phyloP scores from a whole-genome alignment of 2,888 invertebrate genomes.

The Drosophila setosimentum region DNA sequence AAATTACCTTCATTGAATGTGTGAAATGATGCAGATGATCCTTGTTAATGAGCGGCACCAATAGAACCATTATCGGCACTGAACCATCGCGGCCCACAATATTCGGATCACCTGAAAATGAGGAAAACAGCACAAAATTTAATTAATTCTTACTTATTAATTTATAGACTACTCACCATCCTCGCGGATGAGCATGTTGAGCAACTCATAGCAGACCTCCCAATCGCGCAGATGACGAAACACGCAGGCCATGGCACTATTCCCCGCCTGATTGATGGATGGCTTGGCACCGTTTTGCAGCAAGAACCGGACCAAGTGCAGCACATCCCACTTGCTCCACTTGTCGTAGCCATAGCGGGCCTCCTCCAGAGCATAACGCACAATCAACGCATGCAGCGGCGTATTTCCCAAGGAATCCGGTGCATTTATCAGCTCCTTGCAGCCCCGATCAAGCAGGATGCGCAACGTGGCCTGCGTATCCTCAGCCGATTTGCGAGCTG shows the following conservation, averaged over 20 bases:
- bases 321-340: slow-evolving; percentile 91
- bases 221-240: slow-evolving; percentile 90
- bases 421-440: slow-evolving; percentile 90
- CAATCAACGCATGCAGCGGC: slow-evolving; percentile 89
- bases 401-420: slow-evolving; percentile 91
- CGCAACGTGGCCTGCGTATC: slow-evolving; percentile 90
- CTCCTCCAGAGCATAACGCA: slow-evolving; percentile 89
- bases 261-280: slow-evolving; percentile 89
- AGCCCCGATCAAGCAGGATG: slow-evolving; percentile 90
- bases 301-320: slow-evolving; percentile 88
- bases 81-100: slow-evolving; percentile 90
- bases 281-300: slow-evolving; percentile 89
- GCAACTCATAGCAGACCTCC: slow-evolving; percentile 87
- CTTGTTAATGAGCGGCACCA: slow-evolving; percentile 91
- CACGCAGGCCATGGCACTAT: slow-evolving; percentile 90
- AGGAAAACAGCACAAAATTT: not conserved
- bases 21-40: slow-evolving; percentile 90
- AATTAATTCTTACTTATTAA: not conserved
- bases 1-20: slow-evolving; percentile 89
- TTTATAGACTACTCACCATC: slow-evolving; percentile 73
- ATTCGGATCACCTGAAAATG: slow-evolving; percentile 87
- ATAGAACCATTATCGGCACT: slow-evolving; percentile 90
- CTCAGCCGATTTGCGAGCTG: slow-evolving; percentile 89
- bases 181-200: slow-evolving; percentile 85
- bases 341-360: slow-evolving; percentile 89